Evolutionary conservation across 2,797 vertebrate species (phyloP).

Genomic region (Mormyrus hasselquistii): DNA sequence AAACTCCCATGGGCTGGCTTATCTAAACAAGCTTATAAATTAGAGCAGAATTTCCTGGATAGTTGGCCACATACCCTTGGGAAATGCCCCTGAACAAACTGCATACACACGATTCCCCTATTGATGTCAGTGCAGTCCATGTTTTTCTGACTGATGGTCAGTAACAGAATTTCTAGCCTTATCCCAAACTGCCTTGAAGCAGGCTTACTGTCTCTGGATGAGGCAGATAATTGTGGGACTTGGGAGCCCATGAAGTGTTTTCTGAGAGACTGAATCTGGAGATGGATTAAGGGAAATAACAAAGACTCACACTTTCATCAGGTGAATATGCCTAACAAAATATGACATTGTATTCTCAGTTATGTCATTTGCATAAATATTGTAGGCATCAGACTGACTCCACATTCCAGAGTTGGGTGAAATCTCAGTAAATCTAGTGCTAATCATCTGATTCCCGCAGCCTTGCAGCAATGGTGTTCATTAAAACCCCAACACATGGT

Average conservation of each 20-base stretch:
- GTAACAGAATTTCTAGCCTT: neutral
- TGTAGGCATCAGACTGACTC: neutral
- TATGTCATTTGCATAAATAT: neutral
- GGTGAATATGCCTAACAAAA: neutral
- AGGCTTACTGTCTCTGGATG: neutral
- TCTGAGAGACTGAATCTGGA: neutral
- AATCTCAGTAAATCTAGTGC: neutral
- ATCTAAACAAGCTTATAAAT: neutral
- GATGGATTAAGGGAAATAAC: neutral
- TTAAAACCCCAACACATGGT: slow-evolving; percentile 27
- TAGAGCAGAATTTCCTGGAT: neutral
- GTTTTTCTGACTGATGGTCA: neutral
- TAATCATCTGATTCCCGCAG: neutral
- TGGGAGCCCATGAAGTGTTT: neutral
- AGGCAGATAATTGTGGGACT: neutral
- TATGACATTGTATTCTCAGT: neutral
- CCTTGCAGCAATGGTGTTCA: neutral
- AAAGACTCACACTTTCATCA: neutral
- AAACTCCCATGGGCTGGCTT: neutral
- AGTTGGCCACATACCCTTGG: neutral
- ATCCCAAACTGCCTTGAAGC: neutral
- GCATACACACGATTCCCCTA: neutral
- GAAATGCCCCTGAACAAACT: neutral
- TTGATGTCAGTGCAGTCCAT: neutral
- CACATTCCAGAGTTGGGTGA: neutral